These are phyloP conservation scores for Molossus molossus DNA, from an alignment of 2,797 vertebrate genomes.

Conservation along the genomic window DNA sequence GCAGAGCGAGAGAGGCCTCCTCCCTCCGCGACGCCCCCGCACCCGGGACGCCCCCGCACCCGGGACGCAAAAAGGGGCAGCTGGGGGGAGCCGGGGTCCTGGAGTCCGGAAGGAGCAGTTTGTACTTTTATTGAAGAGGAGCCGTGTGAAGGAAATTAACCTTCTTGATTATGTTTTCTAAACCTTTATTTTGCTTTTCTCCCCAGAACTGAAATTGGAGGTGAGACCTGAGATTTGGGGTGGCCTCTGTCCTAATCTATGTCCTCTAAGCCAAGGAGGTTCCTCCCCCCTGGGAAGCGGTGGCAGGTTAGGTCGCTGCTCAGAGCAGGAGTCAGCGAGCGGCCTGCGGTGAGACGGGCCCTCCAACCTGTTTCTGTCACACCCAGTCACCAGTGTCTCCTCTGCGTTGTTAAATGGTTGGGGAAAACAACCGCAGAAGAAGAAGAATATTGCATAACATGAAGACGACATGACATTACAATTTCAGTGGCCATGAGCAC, in stretches of 20 bases:
- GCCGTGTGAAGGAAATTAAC: neutral
- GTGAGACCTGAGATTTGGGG: neutral
- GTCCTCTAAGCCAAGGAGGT: neutral
- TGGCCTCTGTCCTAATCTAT: neutral
- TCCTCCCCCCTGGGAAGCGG: neutral
- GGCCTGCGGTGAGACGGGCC: neutral
- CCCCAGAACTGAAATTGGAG: neutral
- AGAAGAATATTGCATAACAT: neutral
- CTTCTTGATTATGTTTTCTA: neutral
- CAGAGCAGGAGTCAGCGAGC: neutral
- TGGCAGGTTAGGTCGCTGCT: neutral
- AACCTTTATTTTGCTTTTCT: neutral
- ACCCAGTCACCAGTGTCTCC: neutral
- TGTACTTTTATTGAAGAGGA: neutral
- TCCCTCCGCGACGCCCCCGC: neutral
- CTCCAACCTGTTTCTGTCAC: neutral
- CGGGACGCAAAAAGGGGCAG: fast-evolving
- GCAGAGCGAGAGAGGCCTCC: neutral
- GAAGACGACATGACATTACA: neutral
- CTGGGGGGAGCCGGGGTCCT: fast-evolving
- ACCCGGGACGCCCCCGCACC: fast-evolving
- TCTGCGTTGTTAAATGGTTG: neutral
- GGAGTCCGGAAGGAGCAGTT: neutral
- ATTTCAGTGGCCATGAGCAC: neutral
- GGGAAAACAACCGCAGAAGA: neutral